Base-by-base conservation (phyloP, 1,140 invertebrate genomes). In the Sarcophaga peregrina region DNA sequence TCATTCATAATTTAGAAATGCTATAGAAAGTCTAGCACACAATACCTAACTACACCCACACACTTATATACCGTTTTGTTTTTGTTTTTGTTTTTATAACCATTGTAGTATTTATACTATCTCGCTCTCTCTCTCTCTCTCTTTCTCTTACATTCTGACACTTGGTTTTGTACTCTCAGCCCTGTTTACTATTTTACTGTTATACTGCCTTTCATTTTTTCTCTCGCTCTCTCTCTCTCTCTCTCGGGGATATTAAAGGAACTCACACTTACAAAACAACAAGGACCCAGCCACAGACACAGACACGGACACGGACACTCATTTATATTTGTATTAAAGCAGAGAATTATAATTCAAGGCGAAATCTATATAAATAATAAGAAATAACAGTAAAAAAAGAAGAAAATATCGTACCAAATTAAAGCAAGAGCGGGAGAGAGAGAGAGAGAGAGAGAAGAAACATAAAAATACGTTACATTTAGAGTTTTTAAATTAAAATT, bases 1-100 rank as follows among this genome's bases (percentile, higher is more conserved):
- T 76, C 74, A 76, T 76, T 76, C 74, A 76, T 76, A 76, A 76
- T 76, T 76, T 17, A 76, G 74, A 58, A 58, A 58, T 58, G 54
- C 54, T 58, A 58, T 58, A 58, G 54, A 58, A 58, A 58, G 15
- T 58, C 54, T 37, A 37, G 25, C 25, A 13, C 54, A 58, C 13
- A 58, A 58, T 58, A 37, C 25, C 25, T 37, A 37, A 37, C 25
- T 37, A 58, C 54, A 58, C 54, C 54, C 54, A 58, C 54, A 58
- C 54, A 58, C 5, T n/a, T 58, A 58, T 8, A 58, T 10, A 52
- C 8, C 1, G 13, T 52, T 52, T 52, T 52, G 13, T 52, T 52
- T 52, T 50, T 50, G 6, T 50, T 50, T 50, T 37, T 37, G 8
- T 52, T 8, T 52, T 10, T 52, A 52, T 10, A 52, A 8, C 1